Evolutionary conservation across 2,797 vertebrate species (phyloP), one percentile per base, ranked within the genome.

Genomic region (Sebastolobus altivelis): DNA sequence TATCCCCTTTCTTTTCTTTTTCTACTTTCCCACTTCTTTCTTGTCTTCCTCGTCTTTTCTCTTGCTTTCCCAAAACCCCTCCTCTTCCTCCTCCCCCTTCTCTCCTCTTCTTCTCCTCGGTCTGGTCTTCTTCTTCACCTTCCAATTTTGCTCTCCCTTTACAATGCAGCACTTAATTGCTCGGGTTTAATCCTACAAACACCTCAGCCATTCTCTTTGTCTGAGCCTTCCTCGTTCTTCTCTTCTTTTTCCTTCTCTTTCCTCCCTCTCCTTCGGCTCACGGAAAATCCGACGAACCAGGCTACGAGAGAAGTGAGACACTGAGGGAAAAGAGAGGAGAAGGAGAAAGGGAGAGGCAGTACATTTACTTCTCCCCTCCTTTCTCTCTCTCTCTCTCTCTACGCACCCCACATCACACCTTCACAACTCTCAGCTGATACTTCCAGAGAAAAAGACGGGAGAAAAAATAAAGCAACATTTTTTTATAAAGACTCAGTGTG

Each of bases 281-380:
- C 13, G 0, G 71, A 70, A 60, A 75, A 83, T 79, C 79, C 56
- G 18, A 31, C 35, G 76, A 83, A 77, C 35, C 59, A 65, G 69
- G 85, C 68, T 2, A 65, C 6, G 43, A 62, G 62, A 86, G 84
- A 65, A 83, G 85, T 68, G 85, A 88, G 72, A 79, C 59, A 73
- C 77, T 65, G 67, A 78, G 84, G 85, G 83, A 82, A 60, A 62
- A 70, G 66, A 73, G 72, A 77, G 63, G 72, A 72, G 76, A 72
- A 68, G 82, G 75, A 75, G 86, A 58, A 62, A 78, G 82, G 73
- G 82, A 83, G 86, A 92, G 87, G 82, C 85, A 75, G 72, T 81
- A 72, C 74, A 73, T 82, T 68, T 31, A 61, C 68, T 76, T 56
- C 66, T 63, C 65, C 72, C 82, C 54, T 59, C 73, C 72, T 65